These are phyloP conservation scores for Lagopus muta DNA, from an alignment of 2,113 vertebrate species.

Conservation along the genomic window DNA sequence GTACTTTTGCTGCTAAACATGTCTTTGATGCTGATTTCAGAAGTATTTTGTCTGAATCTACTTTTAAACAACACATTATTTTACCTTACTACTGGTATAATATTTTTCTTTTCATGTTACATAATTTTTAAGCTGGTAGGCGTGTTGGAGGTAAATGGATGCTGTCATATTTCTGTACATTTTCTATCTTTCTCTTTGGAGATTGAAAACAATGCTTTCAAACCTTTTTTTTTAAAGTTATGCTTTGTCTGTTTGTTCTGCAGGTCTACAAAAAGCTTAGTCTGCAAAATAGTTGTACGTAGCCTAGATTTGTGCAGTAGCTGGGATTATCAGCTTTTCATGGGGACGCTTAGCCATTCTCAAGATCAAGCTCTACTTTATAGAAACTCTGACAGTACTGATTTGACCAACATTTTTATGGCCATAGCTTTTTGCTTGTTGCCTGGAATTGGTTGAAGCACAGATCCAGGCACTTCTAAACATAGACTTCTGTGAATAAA, in stretches of 20 bases:
- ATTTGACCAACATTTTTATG: neutral
- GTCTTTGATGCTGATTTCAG: neutral
- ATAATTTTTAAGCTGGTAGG: neutral
- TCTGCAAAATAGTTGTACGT: neutral
- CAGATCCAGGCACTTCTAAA: neutral
- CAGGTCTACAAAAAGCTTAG: neutral
- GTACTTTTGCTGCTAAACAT: neutral
- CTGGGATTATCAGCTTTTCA: neutral
- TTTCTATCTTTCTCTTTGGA: neutral
- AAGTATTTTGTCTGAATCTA: neutral
- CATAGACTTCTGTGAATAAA: neutral
- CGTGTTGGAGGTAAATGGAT: neutral
- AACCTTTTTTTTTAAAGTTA: neutral
- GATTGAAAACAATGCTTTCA: neutral
- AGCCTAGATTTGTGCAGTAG: neutral
- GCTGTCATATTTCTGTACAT: neutral
- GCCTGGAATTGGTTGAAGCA: neutral
- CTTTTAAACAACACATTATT: neutral
- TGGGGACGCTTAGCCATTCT: neutral
- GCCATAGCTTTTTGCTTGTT: neutral
- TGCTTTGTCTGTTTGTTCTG: neutral
- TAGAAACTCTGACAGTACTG: neutral
- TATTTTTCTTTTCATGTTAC: neutral
- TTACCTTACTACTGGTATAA: neutral
- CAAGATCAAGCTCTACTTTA: neutral